These are phyloP conservation scores for Muscicapa striata DNA, from an alignment of 2,797 vertebrate genomes.

Conservation along the genomic window DNA sequence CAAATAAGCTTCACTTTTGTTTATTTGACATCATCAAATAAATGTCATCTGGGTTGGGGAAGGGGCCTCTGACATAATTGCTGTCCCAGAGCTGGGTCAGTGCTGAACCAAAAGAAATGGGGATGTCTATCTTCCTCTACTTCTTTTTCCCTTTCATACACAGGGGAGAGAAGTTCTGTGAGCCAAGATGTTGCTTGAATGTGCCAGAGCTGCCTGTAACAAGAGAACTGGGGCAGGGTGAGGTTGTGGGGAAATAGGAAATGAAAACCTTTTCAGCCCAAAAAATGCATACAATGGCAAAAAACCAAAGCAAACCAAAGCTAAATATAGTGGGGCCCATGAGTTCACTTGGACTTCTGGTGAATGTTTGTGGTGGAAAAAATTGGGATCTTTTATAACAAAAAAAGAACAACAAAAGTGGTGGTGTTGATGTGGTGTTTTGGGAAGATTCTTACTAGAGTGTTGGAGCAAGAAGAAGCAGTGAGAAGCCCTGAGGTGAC, in stretches of 20 bases:
- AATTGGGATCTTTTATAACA: background rate
- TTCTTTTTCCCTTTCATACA: background rate
- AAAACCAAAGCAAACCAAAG: slow-evolving; percentile 36
- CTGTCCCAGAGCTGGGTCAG: rapidly evolving
- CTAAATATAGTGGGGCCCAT: slow-evolving; percentile 2
- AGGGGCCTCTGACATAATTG: background rate
- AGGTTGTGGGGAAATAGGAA: background rate
- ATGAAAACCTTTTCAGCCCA: slow-evolving; percentile 7
- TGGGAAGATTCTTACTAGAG: background rate
- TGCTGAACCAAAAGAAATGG: background rate
- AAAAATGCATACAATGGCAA: background rate
- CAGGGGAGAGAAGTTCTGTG: background rate
- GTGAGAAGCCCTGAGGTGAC: background rate
- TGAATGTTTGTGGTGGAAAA: background rate
- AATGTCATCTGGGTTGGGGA: background rate
- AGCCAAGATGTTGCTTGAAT: background rate
- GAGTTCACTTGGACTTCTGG: background rate
- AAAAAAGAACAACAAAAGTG: background rate
- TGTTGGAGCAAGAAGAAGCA: background rate
- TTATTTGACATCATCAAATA: background rate
- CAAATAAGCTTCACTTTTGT: background rate
- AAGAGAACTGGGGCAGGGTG: background rate
- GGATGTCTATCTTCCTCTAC: background rate
- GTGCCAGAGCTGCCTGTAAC: background rate
- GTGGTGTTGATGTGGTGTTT: background rate